Evolutionary conservation across 2,797 vertebrate genomes (phyloP).

Genomic region (Tapirus indicus): DNA sequence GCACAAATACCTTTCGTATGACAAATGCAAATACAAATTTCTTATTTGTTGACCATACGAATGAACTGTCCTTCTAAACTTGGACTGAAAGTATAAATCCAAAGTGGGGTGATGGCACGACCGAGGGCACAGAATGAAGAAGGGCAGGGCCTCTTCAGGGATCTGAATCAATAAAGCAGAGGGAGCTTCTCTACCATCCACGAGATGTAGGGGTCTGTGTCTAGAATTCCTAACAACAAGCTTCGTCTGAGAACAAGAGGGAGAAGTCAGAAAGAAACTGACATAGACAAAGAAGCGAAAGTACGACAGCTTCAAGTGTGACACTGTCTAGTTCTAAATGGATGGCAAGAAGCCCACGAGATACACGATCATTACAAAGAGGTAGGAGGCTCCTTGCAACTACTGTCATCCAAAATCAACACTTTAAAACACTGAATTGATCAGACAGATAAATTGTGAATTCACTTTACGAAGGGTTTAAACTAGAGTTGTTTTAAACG

Average conservation of each 20-base stretch:
- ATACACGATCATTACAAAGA: rapidly evolving
- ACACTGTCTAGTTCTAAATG: not conserved
- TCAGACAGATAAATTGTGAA: not conserved
- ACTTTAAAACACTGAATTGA: not conserved
- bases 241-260: not conserved
- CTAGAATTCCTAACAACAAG: not conserved
- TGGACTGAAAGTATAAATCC: not conserved
- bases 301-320: not conserved
- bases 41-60: not conserved
- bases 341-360: not conserved
- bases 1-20: not conserved
- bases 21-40: rapidly evolving
- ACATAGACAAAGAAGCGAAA: not conserved
- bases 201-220: rapidly evolving
- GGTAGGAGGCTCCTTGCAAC: not conserved
- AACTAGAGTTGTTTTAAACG: not conserved
- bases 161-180: not conserved
- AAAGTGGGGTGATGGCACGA: not conserved
- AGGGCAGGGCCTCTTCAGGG: rapidly evolving
- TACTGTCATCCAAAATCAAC: not conserved
- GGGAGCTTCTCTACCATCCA: not conserved
- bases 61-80: not conserved
- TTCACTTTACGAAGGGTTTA: not conserved
- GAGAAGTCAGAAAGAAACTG: not conserved
- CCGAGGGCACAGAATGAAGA: not conserved